Evolutionary conservation across 2,113 vertebrate genomes (phyloP).

Genomic region (Grus americana): DNA sequence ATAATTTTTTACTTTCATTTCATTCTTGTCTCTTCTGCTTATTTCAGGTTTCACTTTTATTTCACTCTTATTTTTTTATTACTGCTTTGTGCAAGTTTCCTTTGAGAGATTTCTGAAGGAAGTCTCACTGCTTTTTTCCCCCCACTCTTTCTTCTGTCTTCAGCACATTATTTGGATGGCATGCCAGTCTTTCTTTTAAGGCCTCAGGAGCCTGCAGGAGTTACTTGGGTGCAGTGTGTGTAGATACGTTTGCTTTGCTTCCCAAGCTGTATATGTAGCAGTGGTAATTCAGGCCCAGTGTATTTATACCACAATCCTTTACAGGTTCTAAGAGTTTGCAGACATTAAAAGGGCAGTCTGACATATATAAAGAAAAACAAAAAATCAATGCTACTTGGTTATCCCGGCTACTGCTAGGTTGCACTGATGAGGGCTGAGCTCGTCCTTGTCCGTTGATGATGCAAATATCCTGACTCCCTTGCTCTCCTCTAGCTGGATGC

Average conservation of each 20-base stretch:
- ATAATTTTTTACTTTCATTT: conserved; percentile 18
- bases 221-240: rapidly evolving
- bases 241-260: neutral
- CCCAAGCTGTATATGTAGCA: neutral
- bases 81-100: neutral
- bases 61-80: neutral
- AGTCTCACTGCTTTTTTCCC: neutral
- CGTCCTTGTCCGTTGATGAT: neutral
- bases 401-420: neutral
- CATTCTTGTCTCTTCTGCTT: neutral
- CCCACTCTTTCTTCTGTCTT: neutral
- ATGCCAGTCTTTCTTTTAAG: neutral
- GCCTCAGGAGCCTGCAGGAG: neutral
- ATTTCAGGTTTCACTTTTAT: neutral
- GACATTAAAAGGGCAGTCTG: neutral
- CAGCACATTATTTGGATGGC: neutral
- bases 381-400: neutral
- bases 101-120: neutral
- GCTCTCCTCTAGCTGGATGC: neutral
- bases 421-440: neutral
- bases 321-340: neutral
- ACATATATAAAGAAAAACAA: neutral
- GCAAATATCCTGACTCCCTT: too few relatives aligned
- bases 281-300: neutral
- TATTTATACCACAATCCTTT: neutral